Evolutionary conservation across 2,888 invertebrate species (phyloP).

Genomic region (Arge pagana): DNA sequence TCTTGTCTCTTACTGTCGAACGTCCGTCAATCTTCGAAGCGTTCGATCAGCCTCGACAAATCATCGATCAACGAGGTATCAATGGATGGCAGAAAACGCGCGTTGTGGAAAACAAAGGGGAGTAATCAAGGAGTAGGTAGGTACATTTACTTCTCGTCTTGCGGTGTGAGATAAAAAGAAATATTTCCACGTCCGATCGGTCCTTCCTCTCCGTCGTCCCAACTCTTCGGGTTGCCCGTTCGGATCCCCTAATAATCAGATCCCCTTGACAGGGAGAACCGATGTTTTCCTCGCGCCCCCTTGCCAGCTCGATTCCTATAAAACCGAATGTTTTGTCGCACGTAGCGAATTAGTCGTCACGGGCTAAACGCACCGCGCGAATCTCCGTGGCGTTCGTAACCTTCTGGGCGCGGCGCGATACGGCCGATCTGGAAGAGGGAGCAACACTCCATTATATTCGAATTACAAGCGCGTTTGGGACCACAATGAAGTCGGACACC

Average conservation of each 20-base stretch:
- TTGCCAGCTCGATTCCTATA: conserved; percentile 6
- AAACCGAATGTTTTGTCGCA: conserved; percentile 37
- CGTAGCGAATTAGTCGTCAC: conserved; percentile 47
- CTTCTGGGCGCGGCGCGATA: conserved; percentile 10
- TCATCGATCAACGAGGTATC: too few species aligned
- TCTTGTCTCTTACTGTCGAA: too few species aligned
- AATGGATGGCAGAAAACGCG: too few species aligned
- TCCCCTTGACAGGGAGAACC: too few species aligned
- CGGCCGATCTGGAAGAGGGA: conserved; percentile 29
- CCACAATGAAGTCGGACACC: conserved; percentile 34
- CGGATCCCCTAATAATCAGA: too few species aligned
- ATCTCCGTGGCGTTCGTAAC: conserved; percentile 3
- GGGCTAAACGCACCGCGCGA: conserved; percentile 27
- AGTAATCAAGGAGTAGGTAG: too few species aligned
- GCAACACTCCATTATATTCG: conserved; percentile 46
- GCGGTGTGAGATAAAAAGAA: too few species aligned
- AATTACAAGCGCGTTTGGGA: conserved; percentile 46
- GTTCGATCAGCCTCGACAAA: too few species aligned
- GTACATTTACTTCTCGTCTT: not conserved
- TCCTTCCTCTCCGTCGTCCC: not conserved
- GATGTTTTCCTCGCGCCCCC: not conserved
- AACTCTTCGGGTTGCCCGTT: too few species aligned
- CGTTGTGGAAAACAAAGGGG: too few species aligned
- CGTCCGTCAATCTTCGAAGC: too few species aligned
- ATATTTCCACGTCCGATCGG: not conserved